phyloP scores from a whole-genome alignment of 2,888 invertebrate genomes.

The Synanthedon vespiformis region DNA sequence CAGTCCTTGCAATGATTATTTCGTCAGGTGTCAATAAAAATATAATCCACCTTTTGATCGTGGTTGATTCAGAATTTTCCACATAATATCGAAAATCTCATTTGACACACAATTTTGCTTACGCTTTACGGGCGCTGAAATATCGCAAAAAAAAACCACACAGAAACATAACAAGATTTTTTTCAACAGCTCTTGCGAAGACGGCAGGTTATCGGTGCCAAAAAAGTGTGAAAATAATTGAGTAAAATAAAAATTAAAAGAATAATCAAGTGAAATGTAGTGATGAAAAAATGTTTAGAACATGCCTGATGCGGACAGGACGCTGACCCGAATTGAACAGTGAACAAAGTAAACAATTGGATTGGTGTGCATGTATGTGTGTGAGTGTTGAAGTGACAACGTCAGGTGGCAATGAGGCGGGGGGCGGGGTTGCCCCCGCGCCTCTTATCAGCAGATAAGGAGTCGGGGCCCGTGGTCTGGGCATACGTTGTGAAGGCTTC shows the following conservation, averaged over 20 bases:
- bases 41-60: neutral
- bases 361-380: slow-evolving; percentile 26
- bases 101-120: neutral
- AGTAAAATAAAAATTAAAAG: neutral
- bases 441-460: slow-evolving; percentile 68
- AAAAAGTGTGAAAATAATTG: too few species aligned
- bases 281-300: slow-evolving; percentile 19
- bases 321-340: slow-evolving; percentile 43
- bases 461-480: slow-evolving; percentile 48
- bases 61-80: too few species aligned
- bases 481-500: slow-evolving; percentile 40
- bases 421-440: slow-evolving; percentile 64
- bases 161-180: neutral
- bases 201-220: too few species aligned
- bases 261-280: neutral
- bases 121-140: neutral
- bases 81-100: neutral
- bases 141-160: neutral
- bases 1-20: neutral
- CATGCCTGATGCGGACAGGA: slow-evolving; percentile 58
- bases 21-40: neutral
- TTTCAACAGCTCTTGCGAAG: too few species aligned
- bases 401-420: slow-evolving; percentile 67
- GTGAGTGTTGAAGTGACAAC: slow-evolving; percentile 33
- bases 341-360: slow-evolving; percentile 23